Evolutionary conservation across 2,797 vertebrate genomes (phyloP).

Genomic region (Carcharodon carcharias): DNA sequence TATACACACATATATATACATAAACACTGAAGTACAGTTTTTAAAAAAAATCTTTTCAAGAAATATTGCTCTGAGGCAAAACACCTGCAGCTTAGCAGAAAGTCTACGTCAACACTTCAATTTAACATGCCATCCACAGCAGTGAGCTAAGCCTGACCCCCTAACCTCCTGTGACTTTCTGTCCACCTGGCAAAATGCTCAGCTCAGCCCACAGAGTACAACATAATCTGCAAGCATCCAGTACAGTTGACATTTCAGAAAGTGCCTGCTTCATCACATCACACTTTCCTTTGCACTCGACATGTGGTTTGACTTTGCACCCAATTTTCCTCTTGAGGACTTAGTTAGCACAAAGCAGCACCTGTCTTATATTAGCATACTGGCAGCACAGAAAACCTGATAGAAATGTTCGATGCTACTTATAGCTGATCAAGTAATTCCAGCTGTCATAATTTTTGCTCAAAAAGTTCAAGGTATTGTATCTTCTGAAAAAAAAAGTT

Average conservation of each 20-base stretch:
- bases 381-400: slow-evolving; percentile 29
- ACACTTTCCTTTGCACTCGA: slow-evolving; percentile 67
- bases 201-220: slow-evolving; percentile 48
- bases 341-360: slow-evolving; percentile 78
- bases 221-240: slow-evolving; percentile 44
- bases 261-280: slow-evolving; percentile 64
- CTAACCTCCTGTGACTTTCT: slow-evolving; percentile 47
- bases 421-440: slow-evolving; percentile 48
- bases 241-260: slow-evolving; percentile 46
- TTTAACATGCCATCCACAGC: slow-evolving; percentile 48
- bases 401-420: slow-evolving; percentile 27
- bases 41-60: neutral
- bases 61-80: slow-evolving; percentile 12
- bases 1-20: neutral
- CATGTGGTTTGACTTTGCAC: slow-evolving; percentile 98
- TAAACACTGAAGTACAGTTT: neutral
- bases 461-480: neutral
- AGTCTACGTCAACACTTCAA: slow-evolving; percentile 40
- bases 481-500: slow-evolving; percentile 41
- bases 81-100: slow-evolving; percentile 38
- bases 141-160: slow-evolving; percentile 50
- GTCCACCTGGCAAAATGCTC: slow-evolving; percentile 49
- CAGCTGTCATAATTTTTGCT: slow-evolving; percentile 41
- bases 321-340: slow-evolving; percentile 86
- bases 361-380: slow-evolving; percentile 77